Percentiles rank a stretch among this genome's conserved stretches.
Conservation (phyloP, 2,888 invertebrate species). For the Phyllotreta cruciferae region DNA sequence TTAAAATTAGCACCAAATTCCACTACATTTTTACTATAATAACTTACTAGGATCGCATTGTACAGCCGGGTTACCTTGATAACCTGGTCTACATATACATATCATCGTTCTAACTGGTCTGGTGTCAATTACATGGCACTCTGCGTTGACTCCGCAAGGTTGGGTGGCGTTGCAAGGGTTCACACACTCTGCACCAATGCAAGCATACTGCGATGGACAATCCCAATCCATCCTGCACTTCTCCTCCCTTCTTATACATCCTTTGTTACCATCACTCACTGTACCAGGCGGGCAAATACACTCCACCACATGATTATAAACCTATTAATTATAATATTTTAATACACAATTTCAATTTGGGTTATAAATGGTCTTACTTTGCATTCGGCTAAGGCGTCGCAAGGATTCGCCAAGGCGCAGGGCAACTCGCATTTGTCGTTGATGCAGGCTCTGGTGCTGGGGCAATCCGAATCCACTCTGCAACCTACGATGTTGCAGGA, state of each 20-base stretch:
- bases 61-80: conserved; percentile 84
- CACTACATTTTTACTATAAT: no score
- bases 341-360: background rate
- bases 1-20: background rate
- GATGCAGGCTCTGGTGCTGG: conserved; percentile 79
- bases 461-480: conserved; percentile 80
- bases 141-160: conserved; percentile 83
- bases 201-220: conserved; percentile 83
- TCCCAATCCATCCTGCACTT: conserved; percentile 81
- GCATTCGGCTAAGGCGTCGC: conserved; percentile 74
- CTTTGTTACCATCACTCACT: conserved; percentile 67
- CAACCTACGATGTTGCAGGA: conserved; percentile 84
- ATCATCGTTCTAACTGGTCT: conserved; percentile 86
- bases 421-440: conserved; percentile 82
- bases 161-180: conserved; percentile 81
- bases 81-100: conserved; percentile 86
- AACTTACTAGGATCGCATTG: conserved; percentile 83
- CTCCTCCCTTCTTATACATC: conserved; percentile 67
- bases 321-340: conserved; percentile 4
- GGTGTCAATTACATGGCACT: conserved; percentile 81
- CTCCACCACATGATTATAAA: conserved; percentile 77
- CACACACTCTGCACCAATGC: conserved; percentile 80
- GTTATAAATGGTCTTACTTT: conserved; percentile 56
- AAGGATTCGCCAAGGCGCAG: conserved; percentile 72
- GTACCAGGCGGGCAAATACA: conserved; percentile 84